Percentiles rank a stretch among this genome's conserved stretches.
These are phyloP conservation scores for Apantesis nais DNA, from an alignment of 2,888 invertebrate species.

Conservation along the genomic window DNA sequence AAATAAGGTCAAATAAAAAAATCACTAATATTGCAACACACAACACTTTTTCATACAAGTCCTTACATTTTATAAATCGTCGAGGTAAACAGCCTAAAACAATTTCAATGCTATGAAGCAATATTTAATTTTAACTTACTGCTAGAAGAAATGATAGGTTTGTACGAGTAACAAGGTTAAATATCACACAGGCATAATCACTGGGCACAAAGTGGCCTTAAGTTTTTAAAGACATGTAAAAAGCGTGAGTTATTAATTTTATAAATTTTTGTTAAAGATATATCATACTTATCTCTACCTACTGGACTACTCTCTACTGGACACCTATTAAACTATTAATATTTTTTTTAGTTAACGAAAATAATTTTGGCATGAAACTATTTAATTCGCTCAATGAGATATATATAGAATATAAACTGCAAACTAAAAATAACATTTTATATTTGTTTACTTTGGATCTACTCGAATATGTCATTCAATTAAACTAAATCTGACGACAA, in stretches of 20 bases:
- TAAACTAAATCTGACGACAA: too few species aligned
- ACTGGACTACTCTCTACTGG: too few species aligned
- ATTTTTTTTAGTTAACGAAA: too few species aligned
- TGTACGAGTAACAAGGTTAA: slow-evolving; percentile 2
- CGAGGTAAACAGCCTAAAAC: slow-evolving; percentile 10
- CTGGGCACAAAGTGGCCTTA: background rate
- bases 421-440: too few species aligned
- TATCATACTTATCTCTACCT: background rate
- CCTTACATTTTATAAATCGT: background rate
- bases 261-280: too few species aligned
- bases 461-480: too few species aligned
- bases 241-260: background rate
- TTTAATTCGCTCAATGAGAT: too few species aligned
- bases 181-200: background rate
- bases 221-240: background rate
- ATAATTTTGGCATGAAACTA: too few species aligned
- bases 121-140: slow-evolving; percentile 4
- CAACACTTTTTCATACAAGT: background rate
- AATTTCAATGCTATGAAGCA: background rate
- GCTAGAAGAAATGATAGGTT: slow-evolving; percentile 2
- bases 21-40: background rate
- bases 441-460: too few species aligned
- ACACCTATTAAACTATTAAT: too few species aligned
- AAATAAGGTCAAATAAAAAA: background rate
- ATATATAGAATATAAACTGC: too few species aligned